Evolutionary conservation across 2,797 vertebrate genomes (phyloP), one percentile per base, ranked within the genome.

Genomic region (Enteromius fasciolatus): DNA sequence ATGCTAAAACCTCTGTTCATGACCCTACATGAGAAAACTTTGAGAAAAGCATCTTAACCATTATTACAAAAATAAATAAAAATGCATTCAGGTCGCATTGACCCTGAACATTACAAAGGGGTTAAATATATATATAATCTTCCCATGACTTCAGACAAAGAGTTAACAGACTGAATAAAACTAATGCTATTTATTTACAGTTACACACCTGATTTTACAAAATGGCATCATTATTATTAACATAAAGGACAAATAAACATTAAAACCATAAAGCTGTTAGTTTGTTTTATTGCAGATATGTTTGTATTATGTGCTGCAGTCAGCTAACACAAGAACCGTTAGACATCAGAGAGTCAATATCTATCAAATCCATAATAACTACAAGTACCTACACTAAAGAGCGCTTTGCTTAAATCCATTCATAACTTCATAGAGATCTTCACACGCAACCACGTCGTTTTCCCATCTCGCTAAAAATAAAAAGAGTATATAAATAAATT

Each of bases 351-450:
- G 4, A 57, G 31, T 2, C 7, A 5, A 7, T 7, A 39, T 0
- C 20, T 57, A 57, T 57, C n/a, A 12, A 25, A 59, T 5, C 1
- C 5, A 25, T 59, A 11, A 5, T 12, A 23, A 39, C 2, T 33
- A 54, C n/a, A 54, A 68, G 7, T 79, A 79, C 77, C 64, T 78
- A 31, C 3, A 31, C 31, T 31, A 31, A 31, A 31, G 11, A n/a
- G 11, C 28, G 64, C 1, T 41, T 52, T 0, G 18, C n/a, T 31
- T 17, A 46, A 9, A n/a, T 25, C 9, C 28, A 41, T 9, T 68
- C 48, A 68, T 78, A 2, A 1, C 18, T 76, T 63, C 75, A 61
- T 80, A 80, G 4, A 18, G 1, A 3, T 33, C 8, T 17, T 80
- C 67, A 17, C 23, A 20, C 23, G 36, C 1, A 31, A 14, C 14